Evolutionary conservation across 2,888 invertebrate species (phyloP), one percentile per base, ranked within the genome.

Genomic region (Phengaris alcon): DNA sequence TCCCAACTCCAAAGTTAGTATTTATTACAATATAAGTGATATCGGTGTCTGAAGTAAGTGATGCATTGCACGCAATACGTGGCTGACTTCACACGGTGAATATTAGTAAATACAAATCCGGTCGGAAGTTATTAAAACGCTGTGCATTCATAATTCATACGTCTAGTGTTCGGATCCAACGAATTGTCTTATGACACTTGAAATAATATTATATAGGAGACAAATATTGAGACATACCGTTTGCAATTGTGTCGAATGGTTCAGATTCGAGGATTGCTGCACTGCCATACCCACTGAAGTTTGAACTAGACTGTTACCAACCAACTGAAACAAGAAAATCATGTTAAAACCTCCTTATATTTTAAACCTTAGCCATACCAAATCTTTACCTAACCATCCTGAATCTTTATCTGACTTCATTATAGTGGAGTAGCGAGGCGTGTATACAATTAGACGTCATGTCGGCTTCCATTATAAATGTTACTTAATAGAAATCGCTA

Each of bases 281-380:
- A 87, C 84, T 0, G 88, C 83, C 89, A 93, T 89, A 3, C 90
- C 88, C 2, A 88, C 87, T 3, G 93, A 90, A 0, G 90, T 90
- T 80, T 92, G 93, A 2, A 93, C 90, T 68, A 93, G 81, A 0
- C 89, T 86, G 48, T 86, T 83, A 12, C 90, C 85, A 3, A 92
- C 87, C 74, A 93, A 79, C 68, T 75, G 54, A 35, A 64, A 64
- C 35, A 44, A 55, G 6, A 5, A 64, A 64, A 64, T 64, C 22
- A 22, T 12, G 22, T 64, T 57, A 35, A 57, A 7, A 57, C 0
- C 22, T 59, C 7, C 59, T n/a, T n/a, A 6, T n/a, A 0, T n/a
- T n/a, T 3, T 48, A 48, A 48, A 48, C 8, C 48, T 48, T 3
- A 35, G 4, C 3, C 35, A 35, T 35, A 0, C 35, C 35, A 4